Evolutionary conservation across 2,888 invertebrate species (phyloP).

Genomic region (Andrena bucephala): DNA sequence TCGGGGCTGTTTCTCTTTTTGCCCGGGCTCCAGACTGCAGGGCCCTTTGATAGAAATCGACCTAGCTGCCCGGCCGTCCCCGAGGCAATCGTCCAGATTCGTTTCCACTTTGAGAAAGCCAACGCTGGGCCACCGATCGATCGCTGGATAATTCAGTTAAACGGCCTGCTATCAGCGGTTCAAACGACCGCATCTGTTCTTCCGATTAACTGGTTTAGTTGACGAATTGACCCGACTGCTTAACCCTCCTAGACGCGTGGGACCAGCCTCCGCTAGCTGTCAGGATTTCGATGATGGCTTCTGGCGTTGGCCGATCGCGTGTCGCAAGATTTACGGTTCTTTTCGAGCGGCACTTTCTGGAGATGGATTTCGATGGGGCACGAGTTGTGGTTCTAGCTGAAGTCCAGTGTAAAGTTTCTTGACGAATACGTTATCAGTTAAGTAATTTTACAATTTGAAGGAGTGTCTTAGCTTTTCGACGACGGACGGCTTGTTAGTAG

Average conservation of each 20-base stretch:
- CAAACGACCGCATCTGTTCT: conserved; percentile 75
- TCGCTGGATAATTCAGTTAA: conserved; percentile 76
- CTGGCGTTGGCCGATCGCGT: conserved; percentile 29
- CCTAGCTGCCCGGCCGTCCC: not conserved
- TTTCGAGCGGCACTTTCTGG: not conserved
- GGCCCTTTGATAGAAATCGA: conserved; percentile 33
- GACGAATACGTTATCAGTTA: no score
- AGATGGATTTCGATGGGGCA: not conserved
- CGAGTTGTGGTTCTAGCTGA: no score
- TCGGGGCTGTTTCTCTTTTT: conserved; percentile 29
- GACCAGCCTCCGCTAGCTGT: conserved; percentile 29
- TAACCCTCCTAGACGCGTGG: conserved; percentile 74
- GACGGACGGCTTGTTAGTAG: no score
- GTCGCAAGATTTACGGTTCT: not conserved
- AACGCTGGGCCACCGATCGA: conserved; percentile 64
- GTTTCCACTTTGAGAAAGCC: conserved; percentile 40
- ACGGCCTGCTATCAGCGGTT: conserved; percentile 63
- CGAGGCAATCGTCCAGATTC: conserved; percentile 41
- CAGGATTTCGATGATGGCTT: conserved; percentile 35
- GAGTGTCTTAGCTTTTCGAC: no score
- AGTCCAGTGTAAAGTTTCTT: no score
- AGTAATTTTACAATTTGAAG: no score
- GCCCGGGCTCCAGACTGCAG: not conserved
- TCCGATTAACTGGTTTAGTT: conserved; percentile 79
- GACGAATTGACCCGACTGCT: conserved; percentile 81